Base-by-base conservation (phyloP, 2,113 vertebrate genomes). In the Pseudorhombus dupliciocellatus region DNA sequence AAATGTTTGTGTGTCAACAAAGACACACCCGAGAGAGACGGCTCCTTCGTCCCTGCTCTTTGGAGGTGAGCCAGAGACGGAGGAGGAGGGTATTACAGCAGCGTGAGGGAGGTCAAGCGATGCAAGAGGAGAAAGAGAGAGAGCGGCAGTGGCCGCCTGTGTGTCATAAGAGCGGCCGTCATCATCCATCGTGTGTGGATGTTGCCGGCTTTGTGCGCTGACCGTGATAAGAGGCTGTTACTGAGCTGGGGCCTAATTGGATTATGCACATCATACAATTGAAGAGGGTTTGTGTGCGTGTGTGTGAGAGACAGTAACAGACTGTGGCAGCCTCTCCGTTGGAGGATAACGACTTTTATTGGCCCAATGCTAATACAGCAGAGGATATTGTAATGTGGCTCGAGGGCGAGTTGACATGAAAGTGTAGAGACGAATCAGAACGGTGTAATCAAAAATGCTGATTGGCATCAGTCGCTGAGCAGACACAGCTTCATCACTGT, bases 251-350 rank as follows among this genome's bases (percentile, higher is more conserved):
- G 79, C 66, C 82, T 90, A 91, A 92, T 92, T 91, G 85, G 90
- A 92, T 92, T 90, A 91, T 91, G 89, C 89, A 88, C 85, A 90
- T 91, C 79, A 83, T 87, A 87, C 84, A 83, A 85, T 77, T 69
- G 77, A 46, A 76, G 63, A 70, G 75, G 18, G 56, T 55, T 54
- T 12, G 58, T 28, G 57, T 34, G 56, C n/a, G 61, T 30, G 46
- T 34, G 30, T 24, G 34, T 21, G 37, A 1, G 40, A 18, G 21
- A 40, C 20, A 37, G 46, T 74, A 12, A 70, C 0, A 73, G 42
- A 77, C 31, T 59, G 77, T 58, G 65, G 72, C 70, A 77, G 78
- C 75, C 74, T 63, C 76, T 81, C 73, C 66, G 64, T 84, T 75
- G 82, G 71, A 83, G 75, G 62, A 84, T 88, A 88, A 90, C 84